phyloP scores from a whole-genome alignment of 2,888 invertebrate genomes.

The Drosophila rellima region DNA sequence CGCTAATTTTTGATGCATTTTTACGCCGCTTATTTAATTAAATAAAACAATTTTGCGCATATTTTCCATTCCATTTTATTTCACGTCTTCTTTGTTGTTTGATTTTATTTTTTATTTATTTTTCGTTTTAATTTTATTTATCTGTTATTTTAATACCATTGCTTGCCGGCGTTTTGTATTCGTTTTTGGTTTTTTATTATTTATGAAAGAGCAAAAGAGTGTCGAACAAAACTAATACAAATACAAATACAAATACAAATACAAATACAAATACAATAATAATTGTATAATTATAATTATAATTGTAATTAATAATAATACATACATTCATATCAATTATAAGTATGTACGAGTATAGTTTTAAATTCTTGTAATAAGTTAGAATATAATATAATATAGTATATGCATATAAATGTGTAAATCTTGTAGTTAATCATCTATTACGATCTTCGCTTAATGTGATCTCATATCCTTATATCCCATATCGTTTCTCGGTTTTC shows the following conservation, averaged over 20 bases:
- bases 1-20: no score
- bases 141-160: slow-evolving; percentile 65
- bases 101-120: slow-evolving; percentile 22
- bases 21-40: no score
- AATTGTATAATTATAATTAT: slow-evolving; percentile 74
- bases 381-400: slow-evolving; percentile 48
- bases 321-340: slow-evolving; percentile 65
- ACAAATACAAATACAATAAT: slow-evolving; percentile 84
- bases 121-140: slow-evolving; percentile 39
- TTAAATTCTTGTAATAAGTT: slow-evolving; percentile 60
- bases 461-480: slow-evolving; percentile 14
- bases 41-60: slow-evolving; percentile 18
- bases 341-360: slow-evolving; percentile 52
- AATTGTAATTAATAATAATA: slow-evolving; percentile 65
- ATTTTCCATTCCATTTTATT: slow-evolving; percentile 61
- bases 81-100: slow-evolving; percentile 41
- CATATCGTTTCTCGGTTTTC: not conserved
- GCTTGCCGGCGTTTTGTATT: slow-evolving; percentile 69
- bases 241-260: slow-evolving; percentile 84
- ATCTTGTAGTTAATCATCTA: slow-evolving; percentile 27
- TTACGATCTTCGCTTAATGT: slow-evolving; percentile 39
- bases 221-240: slow-evolving; percentile 84
- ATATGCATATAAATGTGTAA: slow-evolving; percentile 61
- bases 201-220: slow-evolving; percentile 84
- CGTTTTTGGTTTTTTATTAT: slow-evolving; percentile 63